Conservation (phyloP, 2,797 vertebrate genomes). For the Myripristis jacobus region DNA sequence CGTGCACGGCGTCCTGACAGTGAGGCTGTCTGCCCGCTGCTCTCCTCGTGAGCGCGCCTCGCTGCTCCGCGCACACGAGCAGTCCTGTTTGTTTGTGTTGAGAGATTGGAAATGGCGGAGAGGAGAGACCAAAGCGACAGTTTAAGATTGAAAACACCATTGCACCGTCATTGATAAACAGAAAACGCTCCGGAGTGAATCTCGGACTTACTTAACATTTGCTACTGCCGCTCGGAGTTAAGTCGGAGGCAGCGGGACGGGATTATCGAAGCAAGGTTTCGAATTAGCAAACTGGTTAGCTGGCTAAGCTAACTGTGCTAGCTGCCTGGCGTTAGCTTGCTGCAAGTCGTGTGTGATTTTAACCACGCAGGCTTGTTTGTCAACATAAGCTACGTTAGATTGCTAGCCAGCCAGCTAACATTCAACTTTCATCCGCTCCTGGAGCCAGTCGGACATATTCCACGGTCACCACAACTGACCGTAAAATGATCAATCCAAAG, state of each 20-base stretch:
- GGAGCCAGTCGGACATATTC: slow-evolving; percentile 9
- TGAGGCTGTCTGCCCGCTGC: slow-evolving; percentile 6
- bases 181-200: slow-evolving; percentile 29
- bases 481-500: slow-evolving; percentile 32
- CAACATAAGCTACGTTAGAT: slow-evolving; percentile 75
- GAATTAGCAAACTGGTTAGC: slow-evolving; percentile 74
- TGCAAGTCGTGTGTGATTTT: slow-evolving; percentile 63
- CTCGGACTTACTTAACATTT: slow-evolving; percentile 12
- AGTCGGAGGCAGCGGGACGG: slow-evolving; percentile 32
- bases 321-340: slow-evolving; percentile 71
- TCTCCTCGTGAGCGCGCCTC: slow-evolving; percentile 60
- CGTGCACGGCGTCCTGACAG: too few species aligned
- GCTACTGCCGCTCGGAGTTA: slow-evolving; percentile 42
- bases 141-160: slow-evolving; percentile 60
- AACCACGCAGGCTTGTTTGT: slow-evolving; percentile 81
- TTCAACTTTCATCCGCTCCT: slow-evolving; percentile 31
- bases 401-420: slow-evolving; percentile 40
- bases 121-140: slow-evolving; percentile 76
- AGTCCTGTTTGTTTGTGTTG: slow-evolving; percentile 85
- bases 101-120: slow-evolving; percentile 84
- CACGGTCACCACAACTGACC: slow-evolving; percentile 29
- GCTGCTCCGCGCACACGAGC: slow-evolving; percentile 59
- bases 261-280: slow-evolving; percentile 58
- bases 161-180: slow-evolving; percentile 59
- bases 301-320: slow-evolving; percentile 68